These are phyloP conservation scores for Ridgeia piscesae DNA, from an alignment of 1,140 invertebrate genomes.

Conservation along the genomic window DNA sequence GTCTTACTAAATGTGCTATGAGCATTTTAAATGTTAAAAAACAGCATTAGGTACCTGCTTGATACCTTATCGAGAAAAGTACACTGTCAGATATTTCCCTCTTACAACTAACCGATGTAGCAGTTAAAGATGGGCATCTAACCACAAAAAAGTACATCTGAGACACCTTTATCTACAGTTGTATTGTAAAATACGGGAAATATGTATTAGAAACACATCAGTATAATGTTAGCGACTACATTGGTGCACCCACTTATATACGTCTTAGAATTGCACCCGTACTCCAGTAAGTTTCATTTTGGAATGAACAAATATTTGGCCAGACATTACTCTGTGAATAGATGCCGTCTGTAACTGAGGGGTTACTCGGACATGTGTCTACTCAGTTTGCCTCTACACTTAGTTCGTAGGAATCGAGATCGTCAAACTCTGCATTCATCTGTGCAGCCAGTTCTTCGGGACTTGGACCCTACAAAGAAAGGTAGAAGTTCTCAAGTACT, in stretches of 20 bases:
- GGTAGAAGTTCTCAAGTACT: neutral
- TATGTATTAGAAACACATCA: too few relatives aligned
- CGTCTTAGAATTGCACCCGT: neutral
- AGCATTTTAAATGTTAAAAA: neutral
- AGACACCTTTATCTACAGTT: too few relatives aligned
- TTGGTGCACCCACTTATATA: neutral
- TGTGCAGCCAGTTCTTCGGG: neutral
- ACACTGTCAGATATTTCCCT: neutral
- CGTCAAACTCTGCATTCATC: neutral
- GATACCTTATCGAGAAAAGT: neutral
- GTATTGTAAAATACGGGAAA: too few relatives aligned
- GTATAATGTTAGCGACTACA: too few relatives aligned
- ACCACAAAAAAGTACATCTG: too few relatives aligned
- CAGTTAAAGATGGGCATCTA: too few relatives aligned
- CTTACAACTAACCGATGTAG: neutral
- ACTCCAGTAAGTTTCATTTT: neutral
- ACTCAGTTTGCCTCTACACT: neutral
- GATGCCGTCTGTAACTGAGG: neutral
- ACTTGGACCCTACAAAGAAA: neutral
- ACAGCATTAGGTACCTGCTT: neutral
- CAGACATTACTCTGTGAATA: neutral
- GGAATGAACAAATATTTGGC: neutral
- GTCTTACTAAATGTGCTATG: neutral
- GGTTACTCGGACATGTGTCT: neutral
- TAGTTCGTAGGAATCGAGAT: neutral